Base-by-base conservation (phyloP, 2,888 invertebrate species). In the Synanthedon formicaeformis region DNA sequence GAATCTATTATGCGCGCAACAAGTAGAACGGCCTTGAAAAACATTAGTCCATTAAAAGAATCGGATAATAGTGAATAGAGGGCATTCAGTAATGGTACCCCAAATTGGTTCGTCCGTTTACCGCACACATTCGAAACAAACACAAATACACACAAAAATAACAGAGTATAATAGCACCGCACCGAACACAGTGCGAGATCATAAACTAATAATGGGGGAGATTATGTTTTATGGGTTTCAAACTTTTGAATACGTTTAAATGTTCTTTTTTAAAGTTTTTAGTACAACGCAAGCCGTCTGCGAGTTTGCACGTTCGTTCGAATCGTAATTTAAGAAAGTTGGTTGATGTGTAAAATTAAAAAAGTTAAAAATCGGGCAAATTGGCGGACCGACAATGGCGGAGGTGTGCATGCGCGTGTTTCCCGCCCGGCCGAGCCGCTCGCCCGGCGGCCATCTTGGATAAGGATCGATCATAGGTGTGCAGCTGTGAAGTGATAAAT, bases 161-260 rank as follows among this genome's bases (percentile, higher is more conserved):
- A 73, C 75, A 49, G 12, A 72, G 69, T 73, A 86, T 85, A 86
- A 87, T 84, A 79, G 84, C 75, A 71, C 72, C 65, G 73, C 73
- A 83, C 81, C 83, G 81, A 82, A 81, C 76, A 80, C 81, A 83
- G 81, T 82, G 81, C 76, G 80, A 76, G 74, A 66, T 78, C 78
- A 83, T 85, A 85, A 84, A 86, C 85, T 85, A 87, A 88, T 88
- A 87, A 86, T 85, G 81, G 86, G 87, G 86, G 86, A 87, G 83
- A 60, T 74, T 79, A 83, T 86, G 81, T 82, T 87, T 88, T 86
- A 86, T 86, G 84, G 75, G 69, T 75, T 78, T 76, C 78, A 71
- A 23, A 80, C 79, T 81, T 86, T 79, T 84, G 83, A 84, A 86
- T 85, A 79, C 78, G 75, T 67, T 74, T 66, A 71, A 61, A 59